Evolutionary conservation across 2,888 invertebrate genomes (phyloP).

Genomic region (Nymphalis urticae): DNA sequence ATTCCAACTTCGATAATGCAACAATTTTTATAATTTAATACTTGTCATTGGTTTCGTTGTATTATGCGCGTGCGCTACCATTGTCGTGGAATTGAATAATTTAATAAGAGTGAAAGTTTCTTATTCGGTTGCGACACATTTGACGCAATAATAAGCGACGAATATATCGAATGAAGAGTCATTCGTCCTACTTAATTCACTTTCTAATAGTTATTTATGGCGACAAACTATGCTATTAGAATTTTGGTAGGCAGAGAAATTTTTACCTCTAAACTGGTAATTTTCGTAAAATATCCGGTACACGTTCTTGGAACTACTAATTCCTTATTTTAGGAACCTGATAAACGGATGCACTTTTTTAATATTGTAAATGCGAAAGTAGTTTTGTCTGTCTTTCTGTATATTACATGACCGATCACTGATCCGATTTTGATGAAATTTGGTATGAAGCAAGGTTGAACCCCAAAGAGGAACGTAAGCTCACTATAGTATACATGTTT

Average conservation of each 20-base stretch:
- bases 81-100: conserved; percentile 25
- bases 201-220: conserved; percentile 24
- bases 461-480: no score
- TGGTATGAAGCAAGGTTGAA: no score
- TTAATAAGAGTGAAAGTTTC: conserved; percentile 36
- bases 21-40: neutral
- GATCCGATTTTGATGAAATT: no score
- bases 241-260: neutral
- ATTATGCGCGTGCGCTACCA: neutral
- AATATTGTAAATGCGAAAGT: no score
- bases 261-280: neutral
- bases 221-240: conserved; percentile 6
- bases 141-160: conserved; percentile 28
- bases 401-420: no score
- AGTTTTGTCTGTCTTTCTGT: no score
- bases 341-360: no score
- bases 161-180: conserved; percentile 20
- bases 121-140: conserved; percentile 20
- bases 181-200: conserved; percentile 20
- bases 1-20: neutral
- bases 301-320: no score
- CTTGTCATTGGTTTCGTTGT: neutral
- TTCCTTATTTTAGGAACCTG: no score
- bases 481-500: no score
- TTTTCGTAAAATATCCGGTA: neutral